A percentile compares a stretch with the other conserved stretches of the same genome.
These are phyloP conservation scores for Scartelaos histophorus DNA, from an alignment of 2,113 vertebrate genomes.

Conservation along the genomic window DNA sequence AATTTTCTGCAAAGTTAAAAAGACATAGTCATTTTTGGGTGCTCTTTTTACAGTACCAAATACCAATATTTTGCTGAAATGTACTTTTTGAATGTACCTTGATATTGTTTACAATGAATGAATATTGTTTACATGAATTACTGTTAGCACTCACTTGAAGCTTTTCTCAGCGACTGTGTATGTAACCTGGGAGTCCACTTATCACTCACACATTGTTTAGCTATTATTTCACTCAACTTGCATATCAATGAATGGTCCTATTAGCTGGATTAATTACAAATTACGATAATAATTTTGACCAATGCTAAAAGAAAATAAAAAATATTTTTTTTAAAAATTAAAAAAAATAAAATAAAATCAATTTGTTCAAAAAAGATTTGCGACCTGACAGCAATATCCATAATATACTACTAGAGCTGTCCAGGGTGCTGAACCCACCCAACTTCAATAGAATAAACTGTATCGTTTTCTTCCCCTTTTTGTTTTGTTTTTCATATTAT, in stretches of 20 bases:
- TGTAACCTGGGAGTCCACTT: background rate
- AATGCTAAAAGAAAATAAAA: too few relatives aligned
- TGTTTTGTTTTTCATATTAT: background rate
- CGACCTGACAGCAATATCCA: background rate
- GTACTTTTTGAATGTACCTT: background rate
- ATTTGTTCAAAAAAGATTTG: background rate
- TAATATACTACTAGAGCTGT: background rate
- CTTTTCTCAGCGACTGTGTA: background rate
- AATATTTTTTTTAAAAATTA: too few relatives aligned
- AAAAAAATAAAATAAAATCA: too few relatives aligned
- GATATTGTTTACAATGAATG: too few relatives aligned
- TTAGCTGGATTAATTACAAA: too few relatives aligned
- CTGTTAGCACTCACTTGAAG: background rate
- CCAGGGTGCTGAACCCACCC: background rate
- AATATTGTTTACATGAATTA: too few relatives aligned
- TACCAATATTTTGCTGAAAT: background rate
- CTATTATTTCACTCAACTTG: too few relatives aligned
- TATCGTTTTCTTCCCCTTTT: background rate
- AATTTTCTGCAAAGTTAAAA: slow-evolving; percentile 16
- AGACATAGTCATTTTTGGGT: slow-evolving; percentile 30
- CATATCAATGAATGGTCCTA: too few relatives aligned
- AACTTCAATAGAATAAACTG: background rate
- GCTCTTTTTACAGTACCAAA: background rate
- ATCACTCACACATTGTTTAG: too few relatives aligned
- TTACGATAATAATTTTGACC: too few relatives aligned